A percentile compares a stretch with the other conserved stretches of the same genome.
Evolutionary conservation across 2,113 vertebrate genomes (phyloP).

Genomic region (Odontesthes bonariensis): DNA sequence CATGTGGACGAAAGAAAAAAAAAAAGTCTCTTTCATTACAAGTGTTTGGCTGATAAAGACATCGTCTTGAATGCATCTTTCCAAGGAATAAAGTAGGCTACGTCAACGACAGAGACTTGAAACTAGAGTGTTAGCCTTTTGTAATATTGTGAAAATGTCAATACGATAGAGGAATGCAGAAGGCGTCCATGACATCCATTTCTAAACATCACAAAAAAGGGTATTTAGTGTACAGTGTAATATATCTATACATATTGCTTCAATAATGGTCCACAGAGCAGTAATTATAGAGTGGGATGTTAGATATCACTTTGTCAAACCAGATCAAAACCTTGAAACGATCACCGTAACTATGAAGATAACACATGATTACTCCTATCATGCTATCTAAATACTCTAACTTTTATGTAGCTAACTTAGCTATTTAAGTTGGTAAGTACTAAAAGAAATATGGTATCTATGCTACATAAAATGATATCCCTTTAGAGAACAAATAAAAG

Average conservation of each 20-base stretch:
- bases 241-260: slow-evolving; percentile 63
- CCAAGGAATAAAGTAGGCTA: slow-evolving; percentile 21
- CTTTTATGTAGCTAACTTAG: neutral
- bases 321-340: slow-evolving; percentile 14
- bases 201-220: slow-evolving; percentile 9
- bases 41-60: slow-evolving; percentile 66
- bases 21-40: slow-evolving; percentile 19
- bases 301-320: slow-evolving; percentile 23
- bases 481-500: slow-evolving; percentile 10
- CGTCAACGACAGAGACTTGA: slow-evolving; percentile 17
- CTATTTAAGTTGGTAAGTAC: neutral
- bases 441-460: slow-evolving; percentile 18
- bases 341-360: slow-evolving; percentile 1
- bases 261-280: slow-evolving; percentile 31
- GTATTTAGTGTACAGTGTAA: slow-evolving; percentile 15
- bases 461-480: slow-evolving; percentile 31
- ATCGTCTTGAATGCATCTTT: slow-evolving; percentile 21
- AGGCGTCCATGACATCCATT: slow-evolving; percentile 10
- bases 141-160: slow-evolving; percentile 24
- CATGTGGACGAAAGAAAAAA: slow-evolving; percentile 30
- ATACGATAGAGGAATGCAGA: slow-evolving; percentile 45
- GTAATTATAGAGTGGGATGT: neutral
- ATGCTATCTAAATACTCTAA: neutral
- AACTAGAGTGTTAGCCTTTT: slow-evolving; percentile 21
- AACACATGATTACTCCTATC: slow-evolving; percentile 16